Conservation (phyloP, 2,797 vertebrate species). For the Sebastes steindachneri region DNA sequence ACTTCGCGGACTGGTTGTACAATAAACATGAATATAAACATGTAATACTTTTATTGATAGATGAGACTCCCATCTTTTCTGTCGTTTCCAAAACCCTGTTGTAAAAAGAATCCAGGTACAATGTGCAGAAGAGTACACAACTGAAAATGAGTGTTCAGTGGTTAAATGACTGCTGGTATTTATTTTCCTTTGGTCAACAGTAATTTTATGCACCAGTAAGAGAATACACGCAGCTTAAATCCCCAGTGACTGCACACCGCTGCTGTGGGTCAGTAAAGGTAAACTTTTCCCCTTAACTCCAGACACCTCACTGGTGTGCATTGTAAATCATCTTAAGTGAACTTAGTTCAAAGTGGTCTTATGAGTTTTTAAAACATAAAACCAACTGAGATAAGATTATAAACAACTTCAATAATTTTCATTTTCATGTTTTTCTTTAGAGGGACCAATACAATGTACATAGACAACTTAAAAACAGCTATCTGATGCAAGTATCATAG, state of each 20-base stretch:
- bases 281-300: slow-evolving; percentile 10
- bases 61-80: neutral
- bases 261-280: slow-evolving; percentile 20
- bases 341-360: neutral
- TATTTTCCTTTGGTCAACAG: neutral
- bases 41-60: slow-evolving; percentile 11
- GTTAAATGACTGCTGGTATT: neutral
- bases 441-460: too few species aligned
- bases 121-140: neutral
- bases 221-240: slow-evolving; percentile 9
- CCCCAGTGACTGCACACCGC: neutral
- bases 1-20: neutral
- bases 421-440: too few species aligned
- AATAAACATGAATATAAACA: slow-evolving; percentile 43
- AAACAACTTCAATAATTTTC: too few species aligned
- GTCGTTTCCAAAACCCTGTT: neutral
- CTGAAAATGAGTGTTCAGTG: neutral
- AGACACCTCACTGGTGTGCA: neutral
- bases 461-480: too few species aligned
- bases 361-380: neutral
- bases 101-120: neutral
- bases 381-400: neutral
- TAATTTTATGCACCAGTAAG: slow-evolving; percentile 16
- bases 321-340: neutral
- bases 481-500: too few species aligned